Percentiles rank a stretch among this genome's conserved stretches.
These are phyloP conservation scores for Erpornis zantholeuca DNA, from an alignment of 2,113 vertebrate species.

Conservation along the genomic window DNA sequence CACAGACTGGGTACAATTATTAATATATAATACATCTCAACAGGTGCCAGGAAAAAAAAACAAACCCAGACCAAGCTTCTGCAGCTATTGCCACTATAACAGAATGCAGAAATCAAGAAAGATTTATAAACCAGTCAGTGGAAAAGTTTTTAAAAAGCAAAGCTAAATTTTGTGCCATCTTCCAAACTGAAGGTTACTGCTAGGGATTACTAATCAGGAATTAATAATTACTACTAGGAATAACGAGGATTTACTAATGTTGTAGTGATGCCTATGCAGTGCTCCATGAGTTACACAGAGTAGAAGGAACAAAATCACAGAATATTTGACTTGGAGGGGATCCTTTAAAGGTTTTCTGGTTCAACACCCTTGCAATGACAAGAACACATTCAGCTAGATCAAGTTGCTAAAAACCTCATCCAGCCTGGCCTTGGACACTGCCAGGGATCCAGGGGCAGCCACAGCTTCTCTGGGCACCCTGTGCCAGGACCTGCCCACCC, in stretches of 20 bases:
- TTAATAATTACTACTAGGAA: neutral
- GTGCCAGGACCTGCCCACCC: neutral
- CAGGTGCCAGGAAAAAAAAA: neutral
- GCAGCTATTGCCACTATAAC: neutral
- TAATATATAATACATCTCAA: neutral
- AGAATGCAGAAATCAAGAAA: neutral
- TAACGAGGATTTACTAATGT: neutral
- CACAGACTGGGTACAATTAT: neutral
- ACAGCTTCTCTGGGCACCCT: no score
- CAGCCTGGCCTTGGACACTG: neutral
- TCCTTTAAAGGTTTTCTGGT: neutral
- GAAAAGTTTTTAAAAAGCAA: neutral
- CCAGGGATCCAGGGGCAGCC: neutral
- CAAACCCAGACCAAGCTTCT: neutral
- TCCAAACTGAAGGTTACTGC: slow-evolving; percentile 10
- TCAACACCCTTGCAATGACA: no score
- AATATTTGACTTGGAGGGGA: no score
- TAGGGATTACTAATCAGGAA: neutral
- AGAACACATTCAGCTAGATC: neutral
- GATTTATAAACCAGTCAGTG: neutral
- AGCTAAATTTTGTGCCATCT: neutral
- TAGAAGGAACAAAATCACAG: neutral
- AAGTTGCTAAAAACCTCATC: neutral
- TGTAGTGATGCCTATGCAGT: neutral
- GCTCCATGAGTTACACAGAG: neutral